Percentiles rank a stretch among this genome's conserved stretches.
Conservation (phyloP, 1,140 invertebrate genomes). For the Brevipalpus yothersi region DNA sequence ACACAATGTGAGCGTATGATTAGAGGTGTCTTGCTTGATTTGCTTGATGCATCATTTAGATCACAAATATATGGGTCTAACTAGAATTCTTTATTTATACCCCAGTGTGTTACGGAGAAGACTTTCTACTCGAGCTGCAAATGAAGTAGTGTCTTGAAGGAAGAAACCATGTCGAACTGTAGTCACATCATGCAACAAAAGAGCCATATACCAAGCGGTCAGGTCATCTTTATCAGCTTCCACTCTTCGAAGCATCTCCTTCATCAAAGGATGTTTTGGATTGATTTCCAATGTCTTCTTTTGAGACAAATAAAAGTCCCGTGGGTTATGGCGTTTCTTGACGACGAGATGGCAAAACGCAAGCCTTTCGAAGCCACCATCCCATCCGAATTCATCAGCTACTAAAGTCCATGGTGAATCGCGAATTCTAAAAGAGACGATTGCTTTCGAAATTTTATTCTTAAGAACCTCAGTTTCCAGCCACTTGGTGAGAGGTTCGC, state of each 20-base stretch:
- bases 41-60: no score
- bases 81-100: no score
- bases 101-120: slow-evolving; percentile 57
- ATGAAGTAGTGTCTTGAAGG: slow-evolving; percentile 60
- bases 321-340: slow-evolving; percentile 44
- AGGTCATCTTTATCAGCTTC: slow-evolving; percentile 70
- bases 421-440: slow-evolving; percentile 62
- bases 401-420: slow-evolving; percentile 86
- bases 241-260: slow-evolving; percentile 60
- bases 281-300: slow-evolving; percentile 97
- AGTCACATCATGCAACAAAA: slow-evolving; percentile 70
- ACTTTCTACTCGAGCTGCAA: slow-evolving; percentile 62
- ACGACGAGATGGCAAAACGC: slow-evolving; percentile 74
- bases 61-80: no score
- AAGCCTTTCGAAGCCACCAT: slow-evolving; percentile 94
- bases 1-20: no score
- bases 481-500: slow-evolving; percentile 79
- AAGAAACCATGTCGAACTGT: slow-evolving; percentile 72
- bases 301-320: slow-evolving; percentile 51
- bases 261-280: slow-evolving; percentile 81
- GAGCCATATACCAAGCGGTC: slow-evolving; percentile 81
- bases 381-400: slow-evolving; percentile 91
- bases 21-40: no score
- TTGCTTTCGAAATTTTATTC: slow-evolving; percentile 26
- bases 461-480: slow-evolving; percentile 87